phyloP scores from a whole-genome alignment of 2,113 vertebrate species.

The Semicossyphus pulcher region DNA sequence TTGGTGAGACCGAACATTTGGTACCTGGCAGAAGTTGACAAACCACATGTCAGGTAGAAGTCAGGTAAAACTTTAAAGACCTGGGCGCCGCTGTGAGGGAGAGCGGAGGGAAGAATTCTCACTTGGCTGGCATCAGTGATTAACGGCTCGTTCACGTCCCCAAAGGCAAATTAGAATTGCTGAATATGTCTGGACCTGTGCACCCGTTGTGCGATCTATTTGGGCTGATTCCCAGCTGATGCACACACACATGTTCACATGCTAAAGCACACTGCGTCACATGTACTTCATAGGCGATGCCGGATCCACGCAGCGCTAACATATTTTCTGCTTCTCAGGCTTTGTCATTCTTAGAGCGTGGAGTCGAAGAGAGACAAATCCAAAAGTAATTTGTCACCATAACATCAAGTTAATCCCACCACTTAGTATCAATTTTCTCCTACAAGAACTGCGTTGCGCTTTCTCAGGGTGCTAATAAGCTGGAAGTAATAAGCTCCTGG shows the following conservation, averaged over 20 bases:
- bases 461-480: constrained; percentile 73
- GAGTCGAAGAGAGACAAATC: constrained; percentile 44
- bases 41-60: constrained; percentile 20
- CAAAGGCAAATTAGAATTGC: constrained; percentile 32
- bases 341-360: constrained; percentile 18
- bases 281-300: not conserved
- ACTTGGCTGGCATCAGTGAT: constrained; percentile 11
- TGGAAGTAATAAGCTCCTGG: constrained; percentile 74
- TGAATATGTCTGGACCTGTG: constrained; percentile 39
- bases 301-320: not conserved
- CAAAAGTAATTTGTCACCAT: constrained; percentile 59
- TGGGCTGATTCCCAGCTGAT: constrained; percentile 16
- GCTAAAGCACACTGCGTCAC: constrained; percentile 8
- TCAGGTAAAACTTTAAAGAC: not conserved
- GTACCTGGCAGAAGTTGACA: not conserved
- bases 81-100: not conserved
- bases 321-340: constrained; percentile 50
- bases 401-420: constrained; percentile 63
- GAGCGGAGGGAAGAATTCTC: not conserved
- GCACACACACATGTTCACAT: constrained; percentile 4
- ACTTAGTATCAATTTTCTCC: constrained; percentile 76
- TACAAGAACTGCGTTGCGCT: constrained; percentile 64
- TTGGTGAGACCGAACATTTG: not conserved
- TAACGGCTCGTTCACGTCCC: constrained; percentile 23
- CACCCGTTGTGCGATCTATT: constrained; percentile 14